Evolutionary conservation across 2,888 invertebrate species (phyloP).

Genomic region (Heteromurus nitidus): DNA sequence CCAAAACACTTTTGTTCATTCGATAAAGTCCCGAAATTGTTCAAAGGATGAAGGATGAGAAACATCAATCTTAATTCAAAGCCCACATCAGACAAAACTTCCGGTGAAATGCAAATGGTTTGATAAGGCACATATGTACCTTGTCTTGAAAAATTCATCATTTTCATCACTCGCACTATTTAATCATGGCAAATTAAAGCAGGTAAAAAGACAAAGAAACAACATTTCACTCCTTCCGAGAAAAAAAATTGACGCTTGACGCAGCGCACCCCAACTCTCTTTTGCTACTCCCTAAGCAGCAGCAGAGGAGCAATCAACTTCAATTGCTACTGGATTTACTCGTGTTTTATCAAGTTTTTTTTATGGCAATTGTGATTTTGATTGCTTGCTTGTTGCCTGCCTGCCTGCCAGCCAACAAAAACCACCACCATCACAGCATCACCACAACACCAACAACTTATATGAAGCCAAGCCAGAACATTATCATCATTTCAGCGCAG

Average conservation of each 20-base stretch:
- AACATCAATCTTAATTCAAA: no score
- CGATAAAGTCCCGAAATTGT: no score
- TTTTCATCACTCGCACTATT: conserved; percentile 1
- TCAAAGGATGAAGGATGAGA: no score
- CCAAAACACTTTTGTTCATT: no score
- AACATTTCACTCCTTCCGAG: background rate
- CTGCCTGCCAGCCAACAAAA: conserved; percentile 52
- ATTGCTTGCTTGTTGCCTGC: conserved; percentile 63
- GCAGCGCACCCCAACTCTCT: conserved; percentile 51
- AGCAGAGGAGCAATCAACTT: conserved; percentile 50
- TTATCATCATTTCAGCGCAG: conserved; percentile 26
- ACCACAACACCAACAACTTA: conserved; percentile 28
- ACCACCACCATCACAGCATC: conserved; percentile 21
- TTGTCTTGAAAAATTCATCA: no score
- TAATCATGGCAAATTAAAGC: conserved; percentile 41
- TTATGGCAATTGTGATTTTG: conserved; percentile 62
- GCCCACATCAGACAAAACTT: no score
- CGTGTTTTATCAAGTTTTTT: conserved; percentile 64
- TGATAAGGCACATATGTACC: no score
- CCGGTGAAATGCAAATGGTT: no score
- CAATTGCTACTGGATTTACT: conserved; percentile 66
- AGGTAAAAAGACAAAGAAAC: conserved; percentile 31
- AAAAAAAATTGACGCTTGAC: conserved; percentile 39
- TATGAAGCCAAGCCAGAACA: no score
- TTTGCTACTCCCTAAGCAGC: conserved; percentile 47